A percentile compares a stretch with the other conserved stretches of the same genome.
These are phyloP conservation scores for Lasioglossum morio DNA, from an alignment of 2,888 invertebrate species.

Conservation along the genomic window DNA sequence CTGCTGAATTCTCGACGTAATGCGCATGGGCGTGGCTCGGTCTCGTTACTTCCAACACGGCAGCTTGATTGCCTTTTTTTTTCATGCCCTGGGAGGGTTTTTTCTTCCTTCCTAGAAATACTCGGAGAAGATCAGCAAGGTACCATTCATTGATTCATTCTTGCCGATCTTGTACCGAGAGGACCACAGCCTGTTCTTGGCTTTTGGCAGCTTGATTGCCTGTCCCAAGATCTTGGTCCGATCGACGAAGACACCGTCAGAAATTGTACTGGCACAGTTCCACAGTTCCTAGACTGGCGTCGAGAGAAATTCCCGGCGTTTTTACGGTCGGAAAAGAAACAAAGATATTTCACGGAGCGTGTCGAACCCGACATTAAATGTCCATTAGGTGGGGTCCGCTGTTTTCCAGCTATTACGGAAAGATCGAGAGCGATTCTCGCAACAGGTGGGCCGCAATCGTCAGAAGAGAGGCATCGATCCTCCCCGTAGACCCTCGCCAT, in stretches of 20 bases:
- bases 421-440: conserved; percentile 58
- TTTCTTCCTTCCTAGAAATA: too few species aligned
- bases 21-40: conserved; percentile 54
- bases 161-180: too few species aligned
- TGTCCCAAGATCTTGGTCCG: conserved; percentile 17
- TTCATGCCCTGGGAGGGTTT: too few species aligned
- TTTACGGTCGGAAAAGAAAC: conserved; percentile 43
- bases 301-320: conserved; percentile 20
- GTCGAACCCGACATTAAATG: conserved; percentile 64
- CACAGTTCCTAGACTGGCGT: not conserved
- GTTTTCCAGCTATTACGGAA: conserved; percentile 65
- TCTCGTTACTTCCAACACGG: conserved; percentile 21
- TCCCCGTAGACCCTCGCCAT: conserved; percentile 57
- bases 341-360: conserved; percentile 65
- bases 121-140: too few species aligned
- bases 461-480: conserved; percentile 45
- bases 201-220: not conserved
- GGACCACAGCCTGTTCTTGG: too few species aligned
- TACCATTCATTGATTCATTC: too few species aligned
- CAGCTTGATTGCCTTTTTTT: not conserved
- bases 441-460: conserved; percentile 72
- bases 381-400: conserved; percentile 57
- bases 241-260: not conserved
- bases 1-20: conserved; percentile 48
- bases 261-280: not conserved